A percentile compares a stretch with the other conserved stretches of the same genome.
These are phyloP conservation scores for Entomobrya multifasciata DNA, from an alignment of 2,888 invertebrate genomes.

Conservation along the genomic window DNA sequence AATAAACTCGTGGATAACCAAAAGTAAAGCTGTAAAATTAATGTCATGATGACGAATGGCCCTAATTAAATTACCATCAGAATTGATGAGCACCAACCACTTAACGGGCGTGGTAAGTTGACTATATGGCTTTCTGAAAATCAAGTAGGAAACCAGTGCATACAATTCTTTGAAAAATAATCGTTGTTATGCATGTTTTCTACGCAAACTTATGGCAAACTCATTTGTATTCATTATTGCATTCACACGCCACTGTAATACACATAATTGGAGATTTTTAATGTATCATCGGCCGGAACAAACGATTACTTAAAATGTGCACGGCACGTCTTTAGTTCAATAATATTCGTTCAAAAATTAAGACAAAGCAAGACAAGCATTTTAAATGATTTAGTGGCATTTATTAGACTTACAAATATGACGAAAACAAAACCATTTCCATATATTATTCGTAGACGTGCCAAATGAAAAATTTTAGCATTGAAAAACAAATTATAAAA, in stretches of 20 bases:
- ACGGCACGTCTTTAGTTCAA: background rate
- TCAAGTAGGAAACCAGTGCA: background rate
- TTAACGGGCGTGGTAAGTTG: background rate
- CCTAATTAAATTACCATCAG: background rate
- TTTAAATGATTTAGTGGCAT: background rate
- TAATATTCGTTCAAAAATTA: background rate
- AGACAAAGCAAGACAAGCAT: background rate
- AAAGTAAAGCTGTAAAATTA: no score
- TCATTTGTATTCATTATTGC: background rate
- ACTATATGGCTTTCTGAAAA: background rate
- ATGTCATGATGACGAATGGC: background rate
- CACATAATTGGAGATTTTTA: background rate
- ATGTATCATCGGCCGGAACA: background rate
- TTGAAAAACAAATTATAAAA: no score
- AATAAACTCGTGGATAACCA: background rate
- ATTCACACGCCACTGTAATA: background rate
- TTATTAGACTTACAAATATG: background rate
- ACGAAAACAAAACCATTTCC: no score
- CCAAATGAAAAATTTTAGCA: no score
- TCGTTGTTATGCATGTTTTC: no score
- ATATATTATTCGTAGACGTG: no score
- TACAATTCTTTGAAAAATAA: no score
- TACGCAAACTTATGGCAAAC: no score
- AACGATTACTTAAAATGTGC: background rate
- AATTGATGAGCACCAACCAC: background rate